Base-by-base conservation (phyloP, 2,888 invertebrate genomes). In the Himalopsyche japonica region DNA sequence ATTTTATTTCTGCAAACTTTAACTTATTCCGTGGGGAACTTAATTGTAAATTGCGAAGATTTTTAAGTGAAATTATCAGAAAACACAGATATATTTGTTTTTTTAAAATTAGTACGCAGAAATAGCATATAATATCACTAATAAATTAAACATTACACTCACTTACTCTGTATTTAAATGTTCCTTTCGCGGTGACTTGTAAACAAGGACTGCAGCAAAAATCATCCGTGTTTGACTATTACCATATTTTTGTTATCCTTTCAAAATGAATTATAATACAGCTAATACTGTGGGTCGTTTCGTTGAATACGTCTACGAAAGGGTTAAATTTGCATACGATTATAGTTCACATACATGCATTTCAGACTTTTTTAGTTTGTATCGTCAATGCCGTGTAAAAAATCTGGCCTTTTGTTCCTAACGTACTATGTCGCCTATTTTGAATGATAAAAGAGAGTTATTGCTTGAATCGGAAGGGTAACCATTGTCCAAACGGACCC, bases 241-340 rank as follows among this genome's bases (percentile, higher is more conserved):
- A 70, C 70, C 70, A 70, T 70, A 70, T 70, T 70, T 24, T 15
- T 70, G 77, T 77, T 24, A 70, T 34, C 77, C 77, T 77, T 77
- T 77, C 20, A 37, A 77, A 34, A 77, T 77, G 37, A 77, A 77
- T 37, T 77, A 34, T 37, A 20, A 77, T 77, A 77, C 34, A 34
- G 20, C 34, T 37, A 83, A 83, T 80, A 80, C 76, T 57, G 83
- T 64, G 76, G 48, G 47, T 27, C 27, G 30, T 24, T 32, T 32
- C n/a, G 18, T 37, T 43, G 78, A 47, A 24, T 57, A 57, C 48
- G 27, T 27, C 49, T 57, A n/a, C 78, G 77, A 82, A 87, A 86
- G 87, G 87, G 85, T 87, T 83, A 84, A 83, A 87, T 87, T 87
- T 87, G 86, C 87, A 87, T 87, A 84, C 81, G 85, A 86, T 86